phyloP scores from a whole-genome alignment of 2,888 invertebrate species.

The Drosophila parthenogenetica region DNA sequence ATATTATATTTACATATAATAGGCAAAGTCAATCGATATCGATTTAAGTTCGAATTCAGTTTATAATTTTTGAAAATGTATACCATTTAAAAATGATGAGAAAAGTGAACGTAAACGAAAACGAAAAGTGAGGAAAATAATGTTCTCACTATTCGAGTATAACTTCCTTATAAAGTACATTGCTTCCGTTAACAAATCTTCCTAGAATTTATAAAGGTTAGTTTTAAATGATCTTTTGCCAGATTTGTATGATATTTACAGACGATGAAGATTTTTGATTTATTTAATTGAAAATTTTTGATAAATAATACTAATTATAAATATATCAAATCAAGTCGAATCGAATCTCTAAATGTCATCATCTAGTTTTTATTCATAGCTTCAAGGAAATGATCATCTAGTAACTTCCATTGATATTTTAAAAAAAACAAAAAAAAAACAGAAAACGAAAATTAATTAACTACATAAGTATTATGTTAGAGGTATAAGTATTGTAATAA shows the following conservation, averaged over 20 bases:
- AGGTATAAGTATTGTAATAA: constrained; percentile 11
- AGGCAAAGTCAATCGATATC: constrained; percentile 36
- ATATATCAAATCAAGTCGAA: background rate
- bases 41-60: background rate
- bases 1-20: constrained; percentile 32
- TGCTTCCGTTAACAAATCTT: constrained; percentile 37
- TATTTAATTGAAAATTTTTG: constrained; percentile 12
- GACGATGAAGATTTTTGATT: constrained; percentile 1
- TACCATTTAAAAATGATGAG: constrained; percentile 19
- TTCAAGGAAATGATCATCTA: constrained; percentile 12
- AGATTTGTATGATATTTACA: constrained; percentile 26
- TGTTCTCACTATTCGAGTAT: too few relatives aligned
- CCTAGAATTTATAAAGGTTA: constrained; percentile 24
- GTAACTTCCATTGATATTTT: constrained; percentile 23
- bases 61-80: constrained; percentile 20
- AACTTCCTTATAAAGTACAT: constrained; percentile 24
- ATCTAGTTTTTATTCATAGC: constrained; percentile 25
- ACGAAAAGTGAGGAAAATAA: constrained; percentile 9
- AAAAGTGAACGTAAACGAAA: background rate
- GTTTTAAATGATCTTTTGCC: constrained; percentile 11
- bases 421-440: background rate
- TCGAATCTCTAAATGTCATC: constrained; percentile 18
- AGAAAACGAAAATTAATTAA: constrained; percentile 3
- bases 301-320: background rate
- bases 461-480: constrained; percentile 13